phyloP scores from a whole-genome alignment of 2,113 vertebrate genomes.

The Nymphicus hollandicus region DNA sequence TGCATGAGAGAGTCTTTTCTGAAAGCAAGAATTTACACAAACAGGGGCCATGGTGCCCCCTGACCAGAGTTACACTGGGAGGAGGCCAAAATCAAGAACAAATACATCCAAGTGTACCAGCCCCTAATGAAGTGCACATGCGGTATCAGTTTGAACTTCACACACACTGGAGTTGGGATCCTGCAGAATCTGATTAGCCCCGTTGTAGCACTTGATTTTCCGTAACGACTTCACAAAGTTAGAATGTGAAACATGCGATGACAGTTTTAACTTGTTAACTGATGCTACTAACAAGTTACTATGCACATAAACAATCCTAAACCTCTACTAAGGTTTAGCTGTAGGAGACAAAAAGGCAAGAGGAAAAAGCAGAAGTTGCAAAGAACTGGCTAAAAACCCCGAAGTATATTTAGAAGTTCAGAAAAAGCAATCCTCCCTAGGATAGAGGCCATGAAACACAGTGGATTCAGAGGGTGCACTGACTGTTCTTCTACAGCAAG shows the following conservation, averaged over 20 bases:
- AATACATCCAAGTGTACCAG: not conserved
- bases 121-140: not conserved
- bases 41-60: not conserved
- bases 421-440: not conserved
- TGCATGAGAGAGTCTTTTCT: not conserved
- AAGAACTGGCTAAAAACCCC: not conserved
- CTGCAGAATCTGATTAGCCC: not conserved
- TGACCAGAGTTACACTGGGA: not conserved
- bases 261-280: not conserved
- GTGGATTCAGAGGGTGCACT: not conserved
- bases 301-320: not conserved
- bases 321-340: not conserved
- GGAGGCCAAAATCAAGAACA: not conserved
- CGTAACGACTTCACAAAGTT: not conserved
- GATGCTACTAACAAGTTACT: not conserved
- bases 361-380: not conserved
- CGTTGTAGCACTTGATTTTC: not conserved
- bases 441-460: not conserved
- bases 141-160: not conserved
- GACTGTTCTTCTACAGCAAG: not conserved
- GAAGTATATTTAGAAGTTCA: not conserved
- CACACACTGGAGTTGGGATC: not conserved
- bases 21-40: not conserved
- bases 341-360: not conserved
- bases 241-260: not conserved